A percentile compares a stretch with the other conserved stretches of the same genome.
Evolutionary conservation across 1,140 invertebrate genomes (phyloP).

Genomic region (Cydia splendana): DNA sequence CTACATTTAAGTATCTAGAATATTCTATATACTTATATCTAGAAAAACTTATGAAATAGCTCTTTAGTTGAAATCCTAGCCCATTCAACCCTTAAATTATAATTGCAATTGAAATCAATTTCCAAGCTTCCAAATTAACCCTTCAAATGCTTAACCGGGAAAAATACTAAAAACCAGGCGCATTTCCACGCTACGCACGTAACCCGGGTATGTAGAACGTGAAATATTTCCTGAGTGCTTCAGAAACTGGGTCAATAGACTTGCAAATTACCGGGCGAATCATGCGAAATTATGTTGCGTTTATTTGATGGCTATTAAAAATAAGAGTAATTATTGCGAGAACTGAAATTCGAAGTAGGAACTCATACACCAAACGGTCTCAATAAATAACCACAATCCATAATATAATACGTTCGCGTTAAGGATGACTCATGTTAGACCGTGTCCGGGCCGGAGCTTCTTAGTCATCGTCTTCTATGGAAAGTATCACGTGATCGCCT

Average conservation of each 20-base stretch:
- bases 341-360: not conserved
- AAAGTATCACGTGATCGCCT: too few species aligned
- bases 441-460: too few species aligned
- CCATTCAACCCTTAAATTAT: not conserved
- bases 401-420: too few species aligned
- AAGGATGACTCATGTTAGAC: too few species aligned
- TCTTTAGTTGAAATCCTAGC: not conserved
- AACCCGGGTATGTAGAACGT: constrained; percentile 22
- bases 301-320: not conserved
- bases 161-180: not conserved
- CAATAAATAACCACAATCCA: too few species aligned
- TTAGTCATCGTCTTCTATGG: too few species aligned
- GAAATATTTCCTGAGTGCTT: constrained; percentile 16
- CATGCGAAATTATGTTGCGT: constrained; percentile 12
- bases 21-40: too few species aligned
- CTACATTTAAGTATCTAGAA: too few species aligned
- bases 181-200: constrained; percentile 22
- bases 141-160: not conserved
- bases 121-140: not conserved
- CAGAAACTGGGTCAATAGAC: constrained; percentile 31
- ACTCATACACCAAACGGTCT: too few species aligned
- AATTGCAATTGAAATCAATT: constrained; percentile 7
- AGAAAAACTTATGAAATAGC: too few species aligned
- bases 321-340: not conserved
- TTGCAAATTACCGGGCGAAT: constrained; percentile 12